These are phyloP conservation scores for Rhea americana DNA, from an alignment of 2,113 vertebrate species.

Conservation along the genomic window DNA sequence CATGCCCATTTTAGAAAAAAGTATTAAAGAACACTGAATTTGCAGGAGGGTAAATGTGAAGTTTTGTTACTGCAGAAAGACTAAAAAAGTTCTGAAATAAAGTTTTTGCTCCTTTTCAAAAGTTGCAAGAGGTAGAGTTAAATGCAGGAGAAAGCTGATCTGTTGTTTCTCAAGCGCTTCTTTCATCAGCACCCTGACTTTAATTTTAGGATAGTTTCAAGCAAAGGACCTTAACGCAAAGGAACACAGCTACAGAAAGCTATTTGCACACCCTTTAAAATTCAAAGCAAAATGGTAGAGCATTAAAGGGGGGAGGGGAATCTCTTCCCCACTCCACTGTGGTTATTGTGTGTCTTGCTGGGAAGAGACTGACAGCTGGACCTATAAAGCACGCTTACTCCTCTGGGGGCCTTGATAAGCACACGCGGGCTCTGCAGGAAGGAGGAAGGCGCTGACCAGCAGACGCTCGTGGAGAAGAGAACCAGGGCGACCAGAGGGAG, in stretches of 20 bases:
- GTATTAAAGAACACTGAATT: neutral
- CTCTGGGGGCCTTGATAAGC: slow-evolving; percentile 83
- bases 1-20: neutral
- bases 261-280: neutral
- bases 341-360: slow-evolving; percentile 37
- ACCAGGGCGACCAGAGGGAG: slow-evolving; percentile 39
- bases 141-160: accelerated
- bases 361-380: slow-evolving; percentile 77
- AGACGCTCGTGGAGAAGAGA: slow-evolving; percentile 41
- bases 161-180: neutral
- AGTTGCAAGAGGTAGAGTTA: neutral
- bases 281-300: slow-evolving; percentile 27
- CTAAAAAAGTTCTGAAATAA: neutral
- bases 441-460: slow-evolving; percentile 78
- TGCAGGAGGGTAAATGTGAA: neutral
- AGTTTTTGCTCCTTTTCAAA: neutral
- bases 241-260: neutral
- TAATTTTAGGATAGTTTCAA: neutral
- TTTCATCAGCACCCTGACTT: neutral
- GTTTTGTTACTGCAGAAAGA: neutral
- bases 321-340: neutral
- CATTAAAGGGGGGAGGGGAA: neutral
- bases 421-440: slow-evolving; percentile 84
- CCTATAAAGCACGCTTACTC: slow-evolving; percentile 77
- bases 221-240: neutral